A percentile compares a stretch with the other conserved stretches of the same genome.
Conservation (phyloP, 2,888 invertebrate species). For the Ophioninae sp. region DNA sequence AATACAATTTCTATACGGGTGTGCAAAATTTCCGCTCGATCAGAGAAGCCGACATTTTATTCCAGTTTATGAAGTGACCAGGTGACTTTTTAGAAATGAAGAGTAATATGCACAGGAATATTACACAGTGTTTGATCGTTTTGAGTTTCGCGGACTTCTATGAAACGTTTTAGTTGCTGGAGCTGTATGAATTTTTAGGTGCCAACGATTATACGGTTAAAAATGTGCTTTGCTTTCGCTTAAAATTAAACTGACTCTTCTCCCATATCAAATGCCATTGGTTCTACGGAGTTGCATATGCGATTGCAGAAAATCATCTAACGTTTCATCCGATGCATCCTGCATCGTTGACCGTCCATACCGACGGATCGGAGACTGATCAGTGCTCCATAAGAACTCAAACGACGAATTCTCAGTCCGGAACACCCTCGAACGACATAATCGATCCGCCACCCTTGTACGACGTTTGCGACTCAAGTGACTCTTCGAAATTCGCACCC, state of each 20-base stretch:
- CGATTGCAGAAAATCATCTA: constrained; percentile 48
- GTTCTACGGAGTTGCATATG: not conserved
- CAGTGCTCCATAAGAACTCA: constrained; percentile 77
- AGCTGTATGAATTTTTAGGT: not conserved
- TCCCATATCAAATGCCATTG: constrained; percentile 1
- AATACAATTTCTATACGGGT: too few species aligned
- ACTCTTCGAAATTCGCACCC: constrained; percentile 78
- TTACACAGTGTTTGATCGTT: not conserved
- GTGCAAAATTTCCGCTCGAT: too few species aligned
- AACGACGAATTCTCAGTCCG: constrained; percentile 75
- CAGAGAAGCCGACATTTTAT: too few species aligned
- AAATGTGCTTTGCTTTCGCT: not conserved
- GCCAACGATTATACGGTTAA: not conserved
- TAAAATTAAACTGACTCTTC: not conserved
- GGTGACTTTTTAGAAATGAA: not conserved
- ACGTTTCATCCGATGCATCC: constrained; percentile 64
- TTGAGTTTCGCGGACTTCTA: not conserved
- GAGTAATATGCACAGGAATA: not conserved
- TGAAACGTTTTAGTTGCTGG: not conserved
- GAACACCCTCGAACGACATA: constrained; percentile 74
- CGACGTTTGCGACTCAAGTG: constrained; percentile 74
- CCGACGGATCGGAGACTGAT: constrained; percentile 77
- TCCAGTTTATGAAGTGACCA: too few species aligned
- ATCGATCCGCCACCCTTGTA: constrained; percentile 77
- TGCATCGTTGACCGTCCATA: constrained; percentile 69